These are phyloP conservation scores for Apocrypta bakeri DNA, from an alignment of 1,140 invertebrate genomes.

Conservation along the genomic window DNA sequence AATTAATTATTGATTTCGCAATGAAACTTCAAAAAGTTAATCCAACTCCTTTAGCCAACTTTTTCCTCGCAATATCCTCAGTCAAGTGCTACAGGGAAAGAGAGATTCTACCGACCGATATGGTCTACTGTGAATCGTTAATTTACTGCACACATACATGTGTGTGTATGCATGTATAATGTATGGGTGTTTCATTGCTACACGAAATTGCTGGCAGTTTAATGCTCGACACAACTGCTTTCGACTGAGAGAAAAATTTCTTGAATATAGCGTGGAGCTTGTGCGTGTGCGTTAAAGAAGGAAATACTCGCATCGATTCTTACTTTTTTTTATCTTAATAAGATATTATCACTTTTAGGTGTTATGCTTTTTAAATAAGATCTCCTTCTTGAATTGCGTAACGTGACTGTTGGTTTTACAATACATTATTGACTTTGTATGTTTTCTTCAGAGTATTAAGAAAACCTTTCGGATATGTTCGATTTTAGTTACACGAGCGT, in stretches of 20 bases:
- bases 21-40: not conserved
- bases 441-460: not conserved
- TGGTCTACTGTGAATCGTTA: not conserved
- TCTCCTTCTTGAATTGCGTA: not conserved
- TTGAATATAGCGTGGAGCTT: not conserved
- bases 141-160: constrained; percentile 7
- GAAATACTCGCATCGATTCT: not conserved
- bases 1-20: not conserved
- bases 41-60: not conserved
- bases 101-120: not conserved
- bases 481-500: too few relatives aligned
- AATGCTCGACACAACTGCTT: not conserved
- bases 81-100: not conserved
- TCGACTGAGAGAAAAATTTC: not conserved
- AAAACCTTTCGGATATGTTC: too few relatives aligned
- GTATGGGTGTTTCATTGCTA: not conserved
- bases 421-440: not conserved
- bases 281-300: not conserved
- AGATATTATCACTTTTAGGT: not conserved
- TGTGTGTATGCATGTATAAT: not conserved
- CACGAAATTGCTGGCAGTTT: not conserved
- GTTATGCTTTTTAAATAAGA: not conserved
- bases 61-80: not conserved
- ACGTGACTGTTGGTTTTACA: too few relatives aligned
- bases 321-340: too few relatives aligned